These are phyloP conservation scores for Gorsachius goisagi DNA, from an alignment of 2,113 vertebrate genomes.

Conservation along the genomic window DNA sequence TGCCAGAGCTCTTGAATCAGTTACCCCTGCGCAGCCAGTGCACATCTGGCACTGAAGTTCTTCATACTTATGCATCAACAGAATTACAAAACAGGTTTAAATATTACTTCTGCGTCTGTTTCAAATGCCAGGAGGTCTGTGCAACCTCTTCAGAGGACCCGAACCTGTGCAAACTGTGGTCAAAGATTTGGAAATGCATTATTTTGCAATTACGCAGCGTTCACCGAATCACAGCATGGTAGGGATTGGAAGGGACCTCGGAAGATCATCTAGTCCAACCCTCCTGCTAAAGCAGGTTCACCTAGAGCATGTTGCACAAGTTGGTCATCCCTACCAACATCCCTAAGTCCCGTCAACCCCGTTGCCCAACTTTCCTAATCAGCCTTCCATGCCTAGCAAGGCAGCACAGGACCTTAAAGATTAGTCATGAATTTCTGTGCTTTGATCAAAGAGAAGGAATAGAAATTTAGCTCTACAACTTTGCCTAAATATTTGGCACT, in stretches of 20 bases:
- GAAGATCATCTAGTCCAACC: too few species aligned
- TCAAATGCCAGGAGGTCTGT: background rate
- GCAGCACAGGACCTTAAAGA: background rate
- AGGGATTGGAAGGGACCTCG: too few species aligned
- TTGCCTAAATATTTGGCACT: background rate
- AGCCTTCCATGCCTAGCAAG: background rate
- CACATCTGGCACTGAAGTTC: background rate
- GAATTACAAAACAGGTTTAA: background rate
- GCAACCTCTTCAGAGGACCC: background rate
- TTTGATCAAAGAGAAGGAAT: background rate
- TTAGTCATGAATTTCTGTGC: background rate
- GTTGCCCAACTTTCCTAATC: background rate
- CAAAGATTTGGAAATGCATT: background rate
- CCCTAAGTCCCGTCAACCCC: background rate
- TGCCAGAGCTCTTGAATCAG: background rate
- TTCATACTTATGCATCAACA: background rate
- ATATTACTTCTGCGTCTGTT: background rate
- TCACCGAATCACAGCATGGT: too few species aligned
- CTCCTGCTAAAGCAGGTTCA: too few species aligned
- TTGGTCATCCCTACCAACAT: background rate
- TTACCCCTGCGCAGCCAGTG: background rate
- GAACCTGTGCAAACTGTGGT: background rate
- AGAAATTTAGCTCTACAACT: background rate
- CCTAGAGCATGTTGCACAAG: too few species aligned
- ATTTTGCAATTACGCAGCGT: accelerated